Evolutionary conservation across 37 sponge, comb jelly and placozoan species (phyloP), one percentile per base, ranked within the genome.

Genomic region (Spongilla lacustris): DNA sequence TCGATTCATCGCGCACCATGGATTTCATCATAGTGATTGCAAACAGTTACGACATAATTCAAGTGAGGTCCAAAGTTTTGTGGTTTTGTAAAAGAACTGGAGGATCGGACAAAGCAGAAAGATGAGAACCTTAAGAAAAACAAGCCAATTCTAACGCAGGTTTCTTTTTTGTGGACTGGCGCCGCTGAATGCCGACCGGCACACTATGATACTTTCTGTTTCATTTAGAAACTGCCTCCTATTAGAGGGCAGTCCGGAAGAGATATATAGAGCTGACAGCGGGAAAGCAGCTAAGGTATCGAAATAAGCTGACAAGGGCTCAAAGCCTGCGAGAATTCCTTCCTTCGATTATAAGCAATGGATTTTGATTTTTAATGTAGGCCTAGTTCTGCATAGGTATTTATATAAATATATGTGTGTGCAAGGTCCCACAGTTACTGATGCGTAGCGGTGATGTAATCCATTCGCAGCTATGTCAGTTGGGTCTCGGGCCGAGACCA

Each of bases 51-150:
- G 77, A 30, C 75, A 85, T 0, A 99, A 99, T 81, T 82, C 90
- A 10, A 89, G 89, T 2, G 99, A 99, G n/a, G 72, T 97, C 80
- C 86, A 92, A 36, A 84, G n/a, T n/a, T n/a, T n/a, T n/a, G n/a
- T n/a, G n/a, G 82, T 58, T 97, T 83, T 71, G 82, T 99, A 69
- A 83, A 91, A 50, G 97, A 82, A 36, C 76, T 99, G 99, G 96
- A 93, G 71, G 75, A 88, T 9, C 95, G 97, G 29, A 90, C 94
- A 50, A 97, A 94, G 66, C 74, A 95, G 78, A 95, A 93, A 66
- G 99, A 99, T 68, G 73, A 78, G 27, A 68, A 48, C 13, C 87
- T 99, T 13, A 66, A 71, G 12, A 88, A 81, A 50, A 87, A 93
- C 28, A 93, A 91, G 79, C 86, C 95, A 6, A 91, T 94, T 25